Evolutionary conservation across 2,888 invertebrate species (phyloP), one percentile per base, ranked within the genome.

Genomic region (Synergus gifuensis): DNA sequence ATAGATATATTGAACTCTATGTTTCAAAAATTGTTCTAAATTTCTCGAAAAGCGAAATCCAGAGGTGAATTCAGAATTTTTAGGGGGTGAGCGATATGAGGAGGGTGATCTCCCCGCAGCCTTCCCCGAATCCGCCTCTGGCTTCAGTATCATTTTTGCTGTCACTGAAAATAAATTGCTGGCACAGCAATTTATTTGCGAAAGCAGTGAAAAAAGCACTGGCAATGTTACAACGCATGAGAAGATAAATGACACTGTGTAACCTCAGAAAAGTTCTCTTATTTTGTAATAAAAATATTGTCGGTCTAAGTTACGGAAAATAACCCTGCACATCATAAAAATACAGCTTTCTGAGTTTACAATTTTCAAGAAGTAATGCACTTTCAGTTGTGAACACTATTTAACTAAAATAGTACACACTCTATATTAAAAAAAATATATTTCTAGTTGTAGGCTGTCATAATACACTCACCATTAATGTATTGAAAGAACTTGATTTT

Each of bases 151-250:
- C 46, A 69, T 69, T 69, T 69, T 69, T 69, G 44, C 69, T 69
- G 69, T 69, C 69, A 49, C 69, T 69, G 69, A 16, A 69, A 49
- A 69, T 69, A 69, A 46, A 69, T 69, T 69, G 69, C 46, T 49
- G 69, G 46, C 14, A 69, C 28, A 69, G 69, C 69, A 49, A 69
- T 49, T 49, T 69, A 44, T 69, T 49, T 69, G 46, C 46, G 28
- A 69, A 22, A 67, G 67, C 44, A 69, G 69, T 49, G 69, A 69
- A 69, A 69, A 69, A 69, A 49, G 28, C 49, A 69, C 69, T 69
- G 69, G 69, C 69, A 49, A 69, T 69, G 69, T 49, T 69, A 69
- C 69, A 69, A 69, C 16, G 22, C 22, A 49, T 42, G 49, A 22
- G 69, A 69, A 69, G 69, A 69, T 69, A 69, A 69, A 69, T 49